Evolutionary conservation across 2,888 invertebrate species (phyloP).

Genomic region (Lysandra bellargus): DNA sequence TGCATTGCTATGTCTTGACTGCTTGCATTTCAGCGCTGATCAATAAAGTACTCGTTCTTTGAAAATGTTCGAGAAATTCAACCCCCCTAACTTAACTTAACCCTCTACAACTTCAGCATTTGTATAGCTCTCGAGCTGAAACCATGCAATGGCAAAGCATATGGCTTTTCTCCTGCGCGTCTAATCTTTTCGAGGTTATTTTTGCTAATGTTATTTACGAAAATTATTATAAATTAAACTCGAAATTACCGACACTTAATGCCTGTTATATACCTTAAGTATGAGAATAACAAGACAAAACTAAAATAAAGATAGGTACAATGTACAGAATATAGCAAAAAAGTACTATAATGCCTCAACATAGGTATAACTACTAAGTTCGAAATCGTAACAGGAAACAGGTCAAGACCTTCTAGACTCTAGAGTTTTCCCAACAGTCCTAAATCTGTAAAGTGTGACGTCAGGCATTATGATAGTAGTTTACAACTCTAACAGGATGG

Average conservation of each 20-base stretch:
- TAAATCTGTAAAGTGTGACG: not conserved
- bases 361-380: not conserved
- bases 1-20: not conserved
- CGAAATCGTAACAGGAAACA: not conserved
- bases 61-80: not conserved
- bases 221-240: no score
- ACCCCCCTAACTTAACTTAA: not conserved
- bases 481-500: not conserved
- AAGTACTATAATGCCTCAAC: not conserved
- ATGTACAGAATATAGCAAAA: no score
- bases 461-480: not conserved
- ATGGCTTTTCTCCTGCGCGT: not conserved
- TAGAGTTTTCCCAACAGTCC: not conserved
- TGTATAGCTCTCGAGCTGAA: not conserved
- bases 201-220: no score
- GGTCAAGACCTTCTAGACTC: not conserved
- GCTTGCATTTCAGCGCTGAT: not conserved
- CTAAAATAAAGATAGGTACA: no score
- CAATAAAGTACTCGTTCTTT: conserved; percentile 10
- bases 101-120: not conserved
- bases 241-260: no score
- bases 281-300: no score
- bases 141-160: not conserved
- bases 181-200: not conserved
- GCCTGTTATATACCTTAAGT: no score